Percentiles rank a stretch among this genome's conserved stretches.
Conservation (phyloP, 2,888 invertebrate species). For the Agonum fuliginosum region DNA sequence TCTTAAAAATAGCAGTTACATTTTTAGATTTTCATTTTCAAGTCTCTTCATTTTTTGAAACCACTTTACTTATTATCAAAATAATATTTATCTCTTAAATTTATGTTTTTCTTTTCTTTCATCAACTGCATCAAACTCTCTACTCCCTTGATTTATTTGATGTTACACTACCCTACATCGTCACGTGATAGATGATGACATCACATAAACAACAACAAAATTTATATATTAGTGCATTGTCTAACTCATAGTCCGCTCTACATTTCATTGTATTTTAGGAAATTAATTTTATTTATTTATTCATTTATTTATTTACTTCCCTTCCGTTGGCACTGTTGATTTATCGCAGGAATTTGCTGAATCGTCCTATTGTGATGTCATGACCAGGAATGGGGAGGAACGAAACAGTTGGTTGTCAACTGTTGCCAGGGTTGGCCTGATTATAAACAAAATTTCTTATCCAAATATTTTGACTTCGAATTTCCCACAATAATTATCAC, state of each 20-base stretch:
- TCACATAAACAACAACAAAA: constrained; percentile 46
- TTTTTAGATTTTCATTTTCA: too few relatives aligned
- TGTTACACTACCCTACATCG: constrained; percentile 10
- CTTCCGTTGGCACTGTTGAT: constrained; percentile 28
- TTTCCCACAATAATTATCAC: too few relatives aligned
- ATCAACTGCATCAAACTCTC: constrained; percentile 4
- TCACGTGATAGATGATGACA: constrained; percentile 50
- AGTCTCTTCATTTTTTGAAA: too few relatives aligned
- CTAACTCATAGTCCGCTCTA: background rate
- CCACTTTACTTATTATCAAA: too few relatives aligned
- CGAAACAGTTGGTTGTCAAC: background rate
- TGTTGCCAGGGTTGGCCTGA: too few relatives aligned
- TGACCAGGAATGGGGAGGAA: background rate
- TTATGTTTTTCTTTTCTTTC: constrained; percentile 52
- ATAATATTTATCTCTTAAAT: constrained; percentile 48
- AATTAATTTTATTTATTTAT: constrained; percentile 58
- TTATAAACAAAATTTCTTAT: too few relatives aligned
- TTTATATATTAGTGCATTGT: constrained; percentile 46
- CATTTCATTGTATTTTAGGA: constrained; percentile 52
- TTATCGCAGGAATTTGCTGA: constrained; percentile 35
- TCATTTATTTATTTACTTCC: constrained; percentile 53
- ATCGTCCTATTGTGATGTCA: constrained; percentile 4
- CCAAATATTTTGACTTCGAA: too few relatives aligned
- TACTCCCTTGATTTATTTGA: constrained; percentile 33
- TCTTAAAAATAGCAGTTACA: too few relatives aligned